These are phyloP conservation scores for Charanyca ferruginea DNA, from an alignment of 2,888 invertebrate genomes.

Conservation along the genomic window DNA sequence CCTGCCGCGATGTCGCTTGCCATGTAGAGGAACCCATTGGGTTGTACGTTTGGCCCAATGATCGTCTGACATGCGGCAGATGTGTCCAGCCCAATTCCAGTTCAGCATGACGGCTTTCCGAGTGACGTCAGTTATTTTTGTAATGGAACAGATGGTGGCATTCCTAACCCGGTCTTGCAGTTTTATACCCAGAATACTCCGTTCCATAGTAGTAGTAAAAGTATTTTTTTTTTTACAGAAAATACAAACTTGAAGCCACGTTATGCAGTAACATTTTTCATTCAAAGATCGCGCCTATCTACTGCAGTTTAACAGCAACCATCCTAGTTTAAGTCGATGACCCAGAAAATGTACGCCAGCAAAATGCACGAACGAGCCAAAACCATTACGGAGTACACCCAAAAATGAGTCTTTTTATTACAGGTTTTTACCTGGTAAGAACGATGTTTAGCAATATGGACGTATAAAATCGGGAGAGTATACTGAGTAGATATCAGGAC, in stretches of 20 bases:
- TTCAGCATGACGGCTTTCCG: too few relatives aligned
- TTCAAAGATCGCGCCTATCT: conserved; percentile 17
- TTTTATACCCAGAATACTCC: too few relatives aligned
- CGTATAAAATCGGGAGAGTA: conserved; percentile 48
- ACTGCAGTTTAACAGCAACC: conserved; percentile 14
- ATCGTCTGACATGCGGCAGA: too few relatives aligned
- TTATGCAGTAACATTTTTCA: conserved; percentile 5
- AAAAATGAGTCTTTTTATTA: conserved; percentile 46
- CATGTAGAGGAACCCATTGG: too few relatives aligned
- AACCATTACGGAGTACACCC: conserved; percentile 35
- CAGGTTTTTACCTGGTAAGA: conserved; percentile 33
- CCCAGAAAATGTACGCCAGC: conserved; percentile 30
- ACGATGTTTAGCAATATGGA: conserved; percentile 48
- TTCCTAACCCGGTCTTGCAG: too few relatives aligned
- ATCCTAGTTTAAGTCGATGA: conserved; percentile 8
- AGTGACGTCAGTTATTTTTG: too few relatives aligned
- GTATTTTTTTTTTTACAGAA: background rate
- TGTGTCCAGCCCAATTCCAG: too few relatives aligned
- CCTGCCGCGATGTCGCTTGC: too few relatives aligned
- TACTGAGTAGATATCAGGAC: conserved; percentile 57
- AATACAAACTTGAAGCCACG: conserved; percentile 2
- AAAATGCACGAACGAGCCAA: conserved; percentile 19
- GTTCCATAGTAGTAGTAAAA: too few relatives aligned
- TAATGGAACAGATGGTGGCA: too few relatives aligned
- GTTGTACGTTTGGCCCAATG: too few relatives aligned